Base-by-base conservation (phyloP, 2,797 vertebrate species). In the Gymnocypris eckloni region DNA sequence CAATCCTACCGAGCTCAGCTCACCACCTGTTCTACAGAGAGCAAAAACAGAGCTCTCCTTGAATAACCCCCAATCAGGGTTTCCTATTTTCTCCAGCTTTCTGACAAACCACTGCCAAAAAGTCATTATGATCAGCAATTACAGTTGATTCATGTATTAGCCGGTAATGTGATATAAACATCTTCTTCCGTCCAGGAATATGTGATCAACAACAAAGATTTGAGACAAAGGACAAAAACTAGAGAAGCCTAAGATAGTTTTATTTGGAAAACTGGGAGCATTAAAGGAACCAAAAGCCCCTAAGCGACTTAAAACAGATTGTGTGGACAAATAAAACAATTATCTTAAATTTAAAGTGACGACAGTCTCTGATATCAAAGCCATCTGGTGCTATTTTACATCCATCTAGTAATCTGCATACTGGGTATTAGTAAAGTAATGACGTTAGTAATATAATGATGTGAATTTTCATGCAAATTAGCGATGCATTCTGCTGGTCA, bases 1-100 rank as follows among this genome's bases (percentile, higher is more conserved):
- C 86, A 85, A 67, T 71, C 67, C 76, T 81, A 70, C 59, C 54
- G 28, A 41, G 67, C 84, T 81, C 87, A 86, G 52, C 79, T 83
- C 89, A 79, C 89, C 91, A 92, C 90, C 90, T 92, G 91, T 88
- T 90, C 86, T 72, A 83, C 79, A 82, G 79, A 85, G n/a, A 37
- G 69, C 50, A 54, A 45, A 43, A 82, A 70, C 83, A 56, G 37
- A 84, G 66, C 66, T 84, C 83, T 84, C 75, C 76, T 79, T 71
- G 76, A 86, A 81, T 66, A 81, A 86, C 84, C 84, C 69, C 69
- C 84, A 64, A 79, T 64, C 25, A 73, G 69, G 45, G 56, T 75
- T 54, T 73, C 56, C 54, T 66, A 80, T 79, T 79, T 71, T 83
- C 43, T 66, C 59, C 59, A 66, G 28, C 71, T 67, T 67, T 85